Base-by-base conservation (phyloP, 2,888 invertebrate species). In the Cheilosia impressa region DNA sequence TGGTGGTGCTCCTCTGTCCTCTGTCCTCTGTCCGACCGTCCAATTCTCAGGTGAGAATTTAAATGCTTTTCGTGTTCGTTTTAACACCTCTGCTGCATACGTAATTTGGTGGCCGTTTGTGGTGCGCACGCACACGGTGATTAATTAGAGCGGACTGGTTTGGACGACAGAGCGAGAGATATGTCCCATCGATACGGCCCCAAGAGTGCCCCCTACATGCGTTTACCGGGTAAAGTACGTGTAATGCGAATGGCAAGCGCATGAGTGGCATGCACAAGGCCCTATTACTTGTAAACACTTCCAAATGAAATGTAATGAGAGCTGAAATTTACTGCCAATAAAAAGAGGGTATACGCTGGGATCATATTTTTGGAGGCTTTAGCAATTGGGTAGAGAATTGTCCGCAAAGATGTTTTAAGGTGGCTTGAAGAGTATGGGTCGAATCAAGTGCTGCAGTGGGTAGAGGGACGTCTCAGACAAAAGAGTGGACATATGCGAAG, bases 11-110 rank as follows among this genome's bases (percentile, higher is more conserved):
- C 13, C 6, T 19, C 22, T 45, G 45, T 34, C 22, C 31, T 22
- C 22, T 22, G 22, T 22, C 22, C 6, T n/a, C 22, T 45, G 45
- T 34, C 22, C 31, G 55, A 65, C 22, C 43, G 19, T 53, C 38
- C 38, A 38, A 38, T 38, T 38, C 41, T 52, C 52, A 85, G 85
- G 85, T 85, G 85, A 85, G 80, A 85, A 85, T 85, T 85, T 85
- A 85, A 85, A 85, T 85, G 85, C 85, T 85, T 85, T 76, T 57
- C 66, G 85, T 85, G 80, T 85, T 80, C 80, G 60, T 72, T 85
- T 85, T 85, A 85, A 85, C 80, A 85, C 85, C 76, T 85, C 72
- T 38, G 76, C 22, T 76, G 85, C 85, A 85, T 85, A 85, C 85
- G 71, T 80, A 85, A 85, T 85, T 80, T 72, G 76, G 66, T 85